Conservation (phyloP, 2,113 vertebrate genomes). For the Forbesichthys papilliferus region DNA sequence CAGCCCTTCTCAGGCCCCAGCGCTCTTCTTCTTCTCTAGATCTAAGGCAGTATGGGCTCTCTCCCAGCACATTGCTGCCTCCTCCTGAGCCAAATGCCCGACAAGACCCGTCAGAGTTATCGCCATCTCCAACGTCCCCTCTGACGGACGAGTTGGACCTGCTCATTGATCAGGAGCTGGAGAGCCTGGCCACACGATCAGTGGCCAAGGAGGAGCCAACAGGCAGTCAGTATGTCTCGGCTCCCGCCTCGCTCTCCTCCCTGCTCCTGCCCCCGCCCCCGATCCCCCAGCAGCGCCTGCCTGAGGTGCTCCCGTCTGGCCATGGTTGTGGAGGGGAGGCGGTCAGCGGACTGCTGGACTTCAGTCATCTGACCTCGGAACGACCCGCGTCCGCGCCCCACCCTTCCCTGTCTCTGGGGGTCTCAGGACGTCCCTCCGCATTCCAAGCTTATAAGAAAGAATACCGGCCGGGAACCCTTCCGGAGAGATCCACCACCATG, state of each 20-base stretch:
- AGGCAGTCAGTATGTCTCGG: constrained; percentile 10
- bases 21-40: constrained; percentile 2
- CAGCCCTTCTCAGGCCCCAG: constrained; percentile 60
- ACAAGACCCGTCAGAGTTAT: constrained; percentile 10
- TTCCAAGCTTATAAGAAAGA: constrained; percentile 77
- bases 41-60: too few species aligned
- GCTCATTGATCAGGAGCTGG: constrained; percentile 81
- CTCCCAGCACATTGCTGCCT: too few species aligned
- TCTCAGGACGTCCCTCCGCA: constrained; percentile 65
- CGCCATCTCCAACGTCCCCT: constrained; percentile 12
- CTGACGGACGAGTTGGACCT: constrained; percentile 82
- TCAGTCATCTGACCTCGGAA: constrained; percentile 55
- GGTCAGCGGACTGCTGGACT: constrained; percentile 44
- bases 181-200: constrained; percentile 52
- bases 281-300: constrained; percentile 44
- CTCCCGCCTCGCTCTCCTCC: constrained; percentile 16
- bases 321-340: constrained; percentile 11
- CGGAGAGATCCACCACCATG: neutral
- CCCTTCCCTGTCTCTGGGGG: constrained; percentile 50
- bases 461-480: constrained; percentile 7
- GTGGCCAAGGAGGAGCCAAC: neutral
- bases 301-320: constrained; percentile 65
- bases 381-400: constrained; percentile 21
- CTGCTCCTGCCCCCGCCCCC: constrained; percentile 26
- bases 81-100: constrained; percentile 35